Evolutionary conservation across 2,888 invertebrate genomes (phyloP).

Genomic region (Campoplex nolae): DNA sequence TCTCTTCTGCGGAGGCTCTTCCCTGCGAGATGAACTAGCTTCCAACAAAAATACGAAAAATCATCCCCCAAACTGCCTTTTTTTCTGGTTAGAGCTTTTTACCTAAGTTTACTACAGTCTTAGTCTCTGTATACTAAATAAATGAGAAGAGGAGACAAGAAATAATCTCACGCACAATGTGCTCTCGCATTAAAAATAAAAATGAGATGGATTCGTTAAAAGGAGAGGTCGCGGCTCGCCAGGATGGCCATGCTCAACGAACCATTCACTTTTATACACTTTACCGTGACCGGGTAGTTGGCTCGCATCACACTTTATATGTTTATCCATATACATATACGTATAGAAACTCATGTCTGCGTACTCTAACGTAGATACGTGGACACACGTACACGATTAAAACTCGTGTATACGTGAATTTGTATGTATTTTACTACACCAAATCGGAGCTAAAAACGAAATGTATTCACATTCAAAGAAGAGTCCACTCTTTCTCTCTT

Average conservation of each 20-base stretch:
- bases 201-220: conserved; percentile 54
- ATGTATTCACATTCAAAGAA: conserved; percentile 50
- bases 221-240: conserved; percentile 53
- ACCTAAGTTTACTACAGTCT: not conserved
- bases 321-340: not conserved
- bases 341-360: not conserved
- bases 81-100: not conserved
- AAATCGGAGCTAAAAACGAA: conserved; percentile 36
- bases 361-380: not conserved
- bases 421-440: conserved; percentile 19
- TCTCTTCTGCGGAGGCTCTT: not conserved
- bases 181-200: conserved; percentile 33
- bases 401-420: not conserved
- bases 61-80: not conserved
- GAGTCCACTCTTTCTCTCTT: conserved; percentile 38
- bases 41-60: not conserved
- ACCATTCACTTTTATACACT: conserved; percentile 70
- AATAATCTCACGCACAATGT: conserved; percentile 26
- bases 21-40: not conserved
- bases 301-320: conserved; percentile 21
- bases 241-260: conserved; percentile 61
- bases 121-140: not conserved
- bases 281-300: conserved; percentile 50
- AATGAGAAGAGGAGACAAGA: not conserved
- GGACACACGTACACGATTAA: not conserved